A percentile compares a stretch with the other conserved stretches of the same genome.
phyloP scores from a whole-genome alignment of 2,797 vertebrate species.

The Morus bassanus region DNA sequence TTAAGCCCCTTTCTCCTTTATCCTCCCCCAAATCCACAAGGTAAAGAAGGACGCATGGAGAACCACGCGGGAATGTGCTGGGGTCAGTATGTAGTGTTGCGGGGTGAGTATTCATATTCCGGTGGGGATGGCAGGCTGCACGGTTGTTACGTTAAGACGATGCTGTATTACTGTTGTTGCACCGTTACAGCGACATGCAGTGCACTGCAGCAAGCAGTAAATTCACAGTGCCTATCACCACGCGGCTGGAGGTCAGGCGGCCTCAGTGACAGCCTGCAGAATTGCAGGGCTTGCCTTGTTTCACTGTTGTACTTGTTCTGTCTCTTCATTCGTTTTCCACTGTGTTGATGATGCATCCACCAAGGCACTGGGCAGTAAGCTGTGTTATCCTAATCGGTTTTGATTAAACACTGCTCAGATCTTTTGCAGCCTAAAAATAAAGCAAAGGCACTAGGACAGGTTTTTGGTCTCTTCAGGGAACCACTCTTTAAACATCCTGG shows the following conservation, averaged over 20 bases:
- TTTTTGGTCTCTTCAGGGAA: not conserved
- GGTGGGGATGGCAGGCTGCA: not conserved
- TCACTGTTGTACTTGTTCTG: not conserved
- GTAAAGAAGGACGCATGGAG: not conserved
- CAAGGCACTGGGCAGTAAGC: not conserved
- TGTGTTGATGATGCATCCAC: not conserved
- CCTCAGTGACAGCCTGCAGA: not conserved
- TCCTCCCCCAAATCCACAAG: not conserved
- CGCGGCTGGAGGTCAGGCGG: not conserved
- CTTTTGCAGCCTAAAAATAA: not conserved
- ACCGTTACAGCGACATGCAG: too few relatives aligned
- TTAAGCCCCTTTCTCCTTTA: not conserved
- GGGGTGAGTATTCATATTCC: rapidly evolving
- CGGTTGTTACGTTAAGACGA: rapidly evolving
- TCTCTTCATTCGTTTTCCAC: not conserved
- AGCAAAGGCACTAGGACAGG: not conserved
- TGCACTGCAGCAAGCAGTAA: not conserved
- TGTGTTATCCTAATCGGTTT: not conserved
- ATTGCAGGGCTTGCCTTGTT: not conserved
- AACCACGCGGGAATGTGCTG: not conserved
- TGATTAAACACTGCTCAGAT: not conserved
- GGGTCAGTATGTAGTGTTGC: not conserved
- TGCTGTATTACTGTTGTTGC: not conserved
- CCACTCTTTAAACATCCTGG: not conserved
- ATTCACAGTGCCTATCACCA: rapidly evolving